Evolutionary conservation across 2,888 invertebrate genomes (phyloP), one percentile per base, ranked within the genome.

Genomic region (Melinaea marsaeus): DNA sequence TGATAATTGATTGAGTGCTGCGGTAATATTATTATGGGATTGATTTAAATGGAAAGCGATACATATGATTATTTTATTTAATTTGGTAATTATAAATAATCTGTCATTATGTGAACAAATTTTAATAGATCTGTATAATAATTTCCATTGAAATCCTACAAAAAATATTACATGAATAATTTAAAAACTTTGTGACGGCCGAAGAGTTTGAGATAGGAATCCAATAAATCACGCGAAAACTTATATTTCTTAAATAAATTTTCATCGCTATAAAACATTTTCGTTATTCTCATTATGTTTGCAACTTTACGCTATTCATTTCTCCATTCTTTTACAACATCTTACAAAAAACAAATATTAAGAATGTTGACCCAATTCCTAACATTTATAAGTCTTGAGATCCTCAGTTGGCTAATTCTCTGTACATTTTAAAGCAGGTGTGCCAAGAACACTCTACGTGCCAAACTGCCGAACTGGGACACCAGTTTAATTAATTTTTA

Each of bases 401-500:
- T 51, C 32, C 51, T 51, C 51, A 32, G 11, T 51, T 51, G 51
- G 51, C 51, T 51, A 51, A 51, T 51, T 51, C 32, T 4, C 51
- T 32, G 22, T 51, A 51, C 32, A 32, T 51, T 32, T 51, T 22
- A 32, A 51, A 51, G 61, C 54, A 67, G 65, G 63, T 70, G 67
- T 61, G 71, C 70, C 71, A 67, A 73, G 79, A 77, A 80, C 79
- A 71, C 68, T 34, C 59, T 56, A 61, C 63, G 65, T 60, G 61
- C 56, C 60, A 63, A 69, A 67, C 62, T 66, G 66, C 61, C 63
- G 59, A 73, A 71, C 67, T 68, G 63, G 67, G 65, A 56, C 67
- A 62, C 74, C 74, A 74, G 75, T 78, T 81, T 79, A 75, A 83
- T 83, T 81, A 80, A 80, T 81, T 84, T 83, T 84, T 84, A 84